Evolutionary conservation across 2,797 vertebrate species (phyloP).

Genomic region (Platyrinchus mystaceus): DNA sequence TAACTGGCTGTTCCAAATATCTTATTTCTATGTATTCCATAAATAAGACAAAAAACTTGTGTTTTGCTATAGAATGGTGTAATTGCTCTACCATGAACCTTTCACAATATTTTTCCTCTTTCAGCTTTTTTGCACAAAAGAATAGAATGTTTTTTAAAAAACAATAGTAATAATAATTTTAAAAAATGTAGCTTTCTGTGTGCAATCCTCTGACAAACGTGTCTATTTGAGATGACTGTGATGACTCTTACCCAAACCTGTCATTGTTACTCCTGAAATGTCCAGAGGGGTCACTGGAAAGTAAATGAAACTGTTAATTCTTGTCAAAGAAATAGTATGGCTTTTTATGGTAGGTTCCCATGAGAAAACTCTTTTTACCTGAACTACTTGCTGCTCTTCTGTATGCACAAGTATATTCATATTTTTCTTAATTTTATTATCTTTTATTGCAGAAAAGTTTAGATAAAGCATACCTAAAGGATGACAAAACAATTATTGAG

Average conservation of each 20-base stretch:
- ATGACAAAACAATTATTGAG: neutral
- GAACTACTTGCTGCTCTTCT: neutral
- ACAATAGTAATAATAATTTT: neutral
- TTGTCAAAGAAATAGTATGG: neutral
- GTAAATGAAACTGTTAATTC: neutral
- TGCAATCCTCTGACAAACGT: neutral
- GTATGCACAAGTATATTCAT: neutral
- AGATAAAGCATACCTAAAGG: neutral
- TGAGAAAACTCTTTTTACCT: neutral
- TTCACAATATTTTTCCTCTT: neutral
- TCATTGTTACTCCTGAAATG: neutral
- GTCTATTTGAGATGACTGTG: neutral
- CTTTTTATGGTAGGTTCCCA: neutral
- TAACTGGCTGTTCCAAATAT: neutral
- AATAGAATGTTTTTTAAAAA: neutral
- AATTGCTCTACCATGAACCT: neutral
- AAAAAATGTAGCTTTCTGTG: neutral
- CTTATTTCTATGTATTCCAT: neutral
- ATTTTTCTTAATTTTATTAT: neutral
- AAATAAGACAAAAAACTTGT: neutral
- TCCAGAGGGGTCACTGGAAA: neutral
- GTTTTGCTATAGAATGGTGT: neutral
- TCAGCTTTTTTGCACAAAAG: neutral
- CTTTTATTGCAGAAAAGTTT: neutral
- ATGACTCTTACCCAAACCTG: neutral